phyloP scores from a whole-genome alignment of 2,113 vertebrate genomes.

The Stigmatopora nigra region DNA sequence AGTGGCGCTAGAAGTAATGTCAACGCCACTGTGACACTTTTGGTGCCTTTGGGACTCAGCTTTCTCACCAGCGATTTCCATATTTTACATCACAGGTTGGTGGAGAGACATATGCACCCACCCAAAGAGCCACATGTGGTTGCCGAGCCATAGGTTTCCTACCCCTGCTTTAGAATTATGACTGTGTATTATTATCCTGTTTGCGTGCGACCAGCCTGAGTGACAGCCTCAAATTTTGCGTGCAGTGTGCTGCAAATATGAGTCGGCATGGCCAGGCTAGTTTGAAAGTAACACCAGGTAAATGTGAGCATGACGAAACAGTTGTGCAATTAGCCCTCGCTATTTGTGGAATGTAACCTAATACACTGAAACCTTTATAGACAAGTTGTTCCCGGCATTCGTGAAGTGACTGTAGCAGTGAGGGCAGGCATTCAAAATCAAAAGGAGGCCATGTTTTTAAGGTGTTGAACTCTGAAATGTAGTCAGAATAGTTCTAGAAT shows the following conservation, averaged over 20 bases:
- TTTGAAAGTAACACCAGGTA: slow-evolving; percentile 57
- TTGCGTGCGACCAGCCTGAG: slow-evolving; percentile 11
- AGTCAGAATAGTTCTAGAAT: not conserved
- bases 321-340: slow-evolving; percentile 33
- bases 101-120: too few species aligned
- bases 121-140: too few species aligned
- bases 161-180: slow-evolving; percentile 11
- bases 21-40: too few species aligned
- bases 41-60: too few species aligned
- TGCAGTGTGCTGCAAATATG: slow-evolving; percentile 31
- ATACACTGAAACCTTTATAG: slow-evolving; percentile 45
- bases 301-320: slow-evolving; percentile 44
- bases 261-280: slow-evolving; percentile 50
- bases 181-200: slow-evolving; percentile 11
- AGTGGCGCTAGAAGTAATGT: too few species aligned
- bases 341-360: slow-evolving; percentile 47
- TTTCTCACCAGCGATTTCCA: too few species aligned
- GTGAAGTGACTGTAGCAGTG: slow-evolving; percentile 12
- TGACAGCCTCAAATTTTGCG: slow-evolving; percentile 56
- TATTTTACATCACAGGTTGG: too few species aligned
- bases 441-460: not conserved
- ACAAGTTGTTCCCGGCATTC: slow-evolving; percentile 28
- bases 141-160: too few species aligned
- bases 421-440: not conserved
- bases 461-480: not conserved